Base-by-base conservation (phyloP, 2,797 vertebrate genomes). In the Dendrocincla fuliginosa region DNA sequence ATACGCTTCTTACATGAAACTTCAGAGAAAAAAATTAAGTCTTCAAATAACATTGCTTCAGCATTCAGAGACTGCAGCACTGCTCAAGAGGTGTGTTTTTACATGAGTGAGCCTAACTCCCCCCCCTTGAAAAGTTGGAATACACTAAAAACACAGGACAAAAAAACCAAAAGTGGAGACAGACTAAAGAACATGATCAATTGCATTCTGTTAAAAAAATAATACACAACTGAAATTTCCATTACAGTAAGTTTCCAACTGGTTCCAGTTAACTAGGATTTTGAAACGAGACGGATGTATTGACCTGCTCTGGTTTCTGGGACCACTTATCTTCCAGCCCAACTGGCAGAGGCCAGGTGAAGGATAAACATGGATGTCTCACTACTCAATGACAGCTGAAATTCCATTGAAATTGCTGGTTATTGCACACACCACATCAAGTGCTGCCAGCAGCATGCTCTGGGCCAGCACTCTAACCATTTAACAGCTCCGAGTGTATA, bases 171-270 rank as follows among this genome's bases (percentile, higher is more conserved):
- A 92, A 88, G 76, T 11, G 33, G 35, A 84, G 49, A 46, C 85
- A 83, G 61, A 61, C 27, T 79, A 71, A 84, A 68, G 84, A 95
- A 88, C 23, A 35, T 10, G 30, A 92, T 87, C 77, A 70, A 94
- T 56, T 84, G 73, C 33, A 23, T 69, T 87, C 46, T 49, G 46
- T 76, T 90, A 57, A 82, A 95, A 94, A 93, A 91, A 84, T 64
- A 44, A 91, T 10, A 90, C 65, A 87, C 76, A 94, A 79, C 67
- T 0, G 0, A 92, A 92, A 93, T 89, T 94, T 93, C 93, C 90
- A 95, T 93, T 95, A 94, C 82, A 84, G 57, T 37, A 82, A 89
- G 71, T 87, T 97, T 96, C 95, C 92, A 50, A 95, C 85, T 92
- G 70, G 84, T 92, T 95, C 79, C 88, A 87, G 73, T 95, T 97